Base-by-base conservation (phyloP, 2,797 vertebrate genomes). In the Masticophis lateralis region DNA sequence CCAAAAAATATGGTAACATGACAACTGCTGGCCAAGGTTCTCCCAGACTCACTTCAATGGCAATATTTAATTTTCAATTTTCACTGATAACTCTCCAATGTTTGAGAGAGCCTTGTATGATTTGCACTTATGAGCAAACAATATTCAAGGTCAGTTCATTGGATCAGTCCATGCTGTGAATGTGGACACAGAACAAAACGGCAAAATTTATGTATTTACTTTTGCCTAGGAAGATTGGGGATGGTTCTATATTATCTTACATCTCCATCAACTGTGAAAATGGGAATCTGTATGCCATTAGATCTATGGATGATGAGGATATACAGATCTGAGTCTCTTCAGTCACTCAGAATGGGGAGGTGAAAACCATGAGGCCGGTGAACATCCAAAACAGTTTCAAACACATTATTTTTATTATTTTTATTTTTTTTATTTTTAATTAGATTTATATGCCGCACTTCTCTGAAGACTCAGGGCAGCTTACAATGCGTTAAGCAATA, bases 301-400 rank as follows among this genome's bases (percentile, higher is more conserved):
- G 89, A 14, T 92, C 96, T 1, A 74, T 97, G 56, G 95, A 97
- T 87, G 95, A 92, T 88, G 94, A 95, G 66, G 90, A 92, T 4
- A 14, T 93, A 20, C 16, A 60, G 97, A 59, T 6, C 92, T 88
- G 1, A 87, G 90, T 25, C 90, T 93, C 18, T 94, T 95, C 56
- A 60, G 12, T 10, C 43, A 18, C 79, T 12, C 94, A 95, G 22
- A 95, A 93, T 25, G 94, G 95, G 25, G 94, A 95, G 92, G 92
- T 95, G n/a, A 92, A 91, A 57, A 94, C 88, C n/a, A 53, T 14
- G 25, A 90, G 92, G 55, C 88, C 25, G 1, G 47, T 95, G 5
- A 87, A 59, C 12, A 89, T 88, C 9, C 5, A n/a, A 37, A 92
- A 94, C 8, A 8, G 9, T 90, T 47, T 87, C 43, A 95, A 87